phyloP scores from a whole-genome alignment of 2,797 vertebrate genomes.

The Discoglossus pictus region DNA sequence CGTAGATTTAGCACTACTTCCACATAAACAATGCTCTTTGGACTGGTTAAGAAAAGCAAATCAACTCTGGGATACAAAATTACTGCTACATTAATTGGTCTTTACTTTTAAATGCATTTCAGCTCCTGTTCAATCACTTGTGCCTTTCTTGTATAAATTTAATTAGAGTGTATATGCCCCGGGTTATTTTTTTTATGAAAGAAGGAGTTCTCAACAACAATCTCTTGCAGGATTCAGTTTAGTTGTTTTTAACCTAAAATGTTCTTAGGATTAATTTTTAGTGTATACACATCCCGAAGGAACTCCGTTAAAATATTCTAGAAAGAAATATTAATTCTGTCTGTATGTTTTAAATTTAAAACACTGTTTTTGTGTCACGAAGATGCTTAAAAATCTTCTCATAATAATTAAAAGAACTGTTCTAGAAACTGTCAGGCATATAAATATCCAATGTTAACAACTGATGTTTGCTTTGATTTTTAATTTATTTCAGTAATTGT shows the following conservation, averaged over 20 bases:
- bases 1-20: conserved; percentile 46
- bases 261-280: too few relatives aligned
- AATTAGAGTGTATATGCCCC: conserved; percentile 57
- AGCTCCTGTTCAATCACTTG: conserved; percentile 59
- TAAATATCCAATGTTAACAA: too few relatives aligned
- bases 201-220: conserved; percentile 35
- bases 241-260: conserved; percentile 11
- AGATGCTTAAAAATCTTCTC: too few relatives aligned
- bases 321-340: too few relatives aligned
- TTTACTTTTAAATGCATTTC: conserved; percentile 62
- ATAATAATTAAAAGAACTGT: not conserved
- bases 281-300: too few relatives aligned
- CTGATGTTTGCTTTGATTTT: too few relatives aligned
- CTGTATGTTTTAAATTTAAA: too few relatives aligned
- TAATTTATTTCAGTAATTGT: too few relatives aligned
- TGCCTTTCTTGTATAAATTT: conserved; percentile 50
- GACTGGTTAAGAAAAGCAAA: conserved; percentile 46
- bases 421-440: conserved; percentile 7
- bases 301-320: too few relatives aligned
- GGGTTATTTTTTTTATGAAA: conserved; percentile 56
- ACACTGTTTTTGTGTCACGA: too few relatives aligned
- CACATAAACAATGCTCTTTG: conserved; percentile 34
- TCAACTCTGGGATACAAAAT: conserved; percentile 41
- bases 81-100: conserved; percentile 56
- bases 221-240: conserved; percentile 50